These are phyloP conservation scores for Spondyliosoma cantharus DNA, from an alignment of 2,797 vertebrate genomes.

Conservation along the genomic window DNA sequence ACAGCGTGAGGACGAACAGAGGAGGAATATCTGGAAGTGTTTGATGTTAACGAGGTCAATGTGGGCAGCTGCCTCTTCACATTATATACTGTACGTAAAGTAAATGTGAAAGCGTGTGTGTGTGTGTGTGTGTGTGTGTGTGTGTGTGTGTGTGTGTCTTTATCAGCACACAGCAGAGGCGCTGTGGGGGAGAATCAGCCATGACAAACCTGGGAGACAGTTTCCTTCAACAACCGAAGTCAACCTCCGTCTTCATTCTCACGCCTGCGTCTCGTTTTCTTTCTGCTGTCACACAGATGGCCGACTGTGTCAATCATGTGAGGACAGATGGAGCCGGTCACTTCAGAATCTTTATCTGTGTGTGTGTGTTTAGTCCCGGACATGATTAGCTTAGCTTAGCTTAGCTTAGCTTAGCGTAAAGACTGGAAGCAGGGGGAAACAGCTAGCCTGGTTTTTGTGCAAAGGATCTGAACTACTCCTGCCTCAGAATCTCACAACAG, in stretches of 20 bases:
- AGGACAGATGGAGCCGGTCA: not conserved
- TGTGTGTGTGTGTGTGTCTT: slow-evolving; percentile 42
- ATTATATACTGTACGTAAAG: not conserved
- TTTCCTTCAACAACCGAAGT: slow-evolving; percentile 33
- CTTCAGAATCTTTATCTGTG: not conserved
- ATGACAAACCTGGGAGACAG: slow-evolving; percentile 67
- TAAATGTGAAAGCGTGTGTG: slow-evolving; percentile 1
- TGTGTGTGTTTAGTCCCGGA: not conserved
- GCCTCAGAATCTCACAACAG: too few species aligned
- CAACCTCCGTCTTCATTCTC: slow-evolving; percentile 3
- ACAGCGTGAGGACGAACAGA: not conserved
- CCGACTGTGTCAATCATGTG: not conserved
- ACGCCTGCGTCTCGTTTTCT: not conserved
- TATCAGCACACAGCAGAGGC: slow-evolving; percentile 76
- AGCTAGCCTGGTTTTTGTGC: not conserved
- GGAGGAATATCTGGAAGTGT: not conserved
- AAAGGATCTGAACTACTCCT: not conserved
- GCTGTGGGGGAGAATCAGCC: slow-evolving; percentile 64
- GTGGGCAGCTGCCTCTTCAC: slow-evolving; percentile 37
- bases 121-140: slow-evolving; percentile 16
- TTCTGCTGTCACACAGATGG: not conserved
- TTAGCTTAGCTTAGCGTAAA: not conserved
- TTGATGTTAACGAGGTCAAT: slow-evolving; percentile 17
- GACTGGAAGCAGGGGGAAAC: too few species aligned
- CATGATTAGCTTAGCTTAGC: not conserved